Evolutionary conservation across 2,888 invertebrate species (phyloP), one percentile per base, ranked within the genome.

Genomic region (Lasioglossum vierecki): DNA sequence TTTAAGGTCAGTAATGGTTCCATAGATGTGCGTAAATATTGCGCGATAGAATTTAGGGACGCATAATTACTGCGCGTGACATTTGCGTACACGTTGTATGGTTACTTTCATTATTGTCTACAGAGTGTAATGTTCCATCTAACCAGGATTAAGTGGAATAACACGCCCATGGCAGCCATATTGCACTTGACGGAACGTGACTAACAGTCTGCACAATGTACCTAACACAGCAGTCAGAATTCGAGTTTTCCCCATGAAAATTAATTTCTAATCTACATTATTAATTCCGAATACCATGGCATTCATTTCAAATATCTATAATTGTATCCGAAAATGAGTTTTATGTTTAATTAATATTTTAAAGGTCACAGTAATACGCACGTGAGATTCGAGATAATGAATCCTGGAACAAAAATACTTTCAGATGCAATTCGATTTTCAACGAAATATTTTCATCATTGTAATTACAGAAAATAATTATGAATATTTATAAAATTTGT

Each of bases 51-150:
- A 79, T 79, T 18, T 35, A 35, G 63, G 63, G 60, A 13, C 18
- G 77, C 53, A 77, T 85, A 85, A 85, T 85, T 85, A 80, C 80
- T 57, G 80, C 76, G 11, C 53, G 63, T 80, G 85, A 80, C 85
- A 80, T 85, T 80, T 78, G 71, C 74, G 57, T 74, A 75, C n/a
- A 57, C 66, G 63, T 44, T 18, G 35, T 46, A 22, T 39, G 63
- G 70, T 84, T 85, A 77, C 80, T 85, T 85, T 78, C 80, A 80
- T 80, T 75, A 85, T 75, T 85, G 80, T 75, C 71, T 66, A 30
- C 57, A 22, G 74, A 63, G 60, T 53, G 74, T 71, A 84, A 78
- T 71, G 70, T 57, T 30, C 72, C 72, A 74, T 74, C 72, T 74
- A 80, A 84, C 63, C 57, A 75, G 49, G 49, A 80, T 75, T 71